Conservation (phyloP, 2,113 vertebrate genomes). For the Lagopus leucura region DNA sequence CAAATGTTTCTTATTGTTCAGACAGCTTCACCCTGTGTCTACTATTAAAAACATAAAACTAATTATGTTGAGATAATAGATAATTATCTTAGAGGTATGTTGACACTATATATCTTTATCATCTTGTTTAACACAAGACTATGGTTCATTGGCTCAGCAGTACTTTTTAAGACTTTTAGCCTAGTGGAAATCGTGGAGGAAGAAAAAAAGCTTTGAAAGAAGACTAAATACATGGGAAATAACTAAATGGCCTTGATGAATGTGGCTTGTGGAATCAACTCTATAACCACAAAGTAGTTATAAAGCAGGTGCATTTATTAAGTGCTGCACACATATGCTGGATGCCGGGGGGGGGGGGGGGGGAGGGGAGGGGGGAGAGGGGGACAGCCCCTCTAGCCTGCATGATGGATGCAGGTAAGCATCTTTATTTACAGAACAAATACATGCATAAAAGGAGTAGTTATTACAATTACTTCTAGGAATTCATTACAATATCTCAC, state of each 20-base stretch:
- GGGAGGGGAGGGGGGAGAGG: too few relatives aligned
- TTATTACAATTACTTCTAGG: too few relatives aligned
- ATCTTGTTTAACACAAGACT: constrained; percentile 37
- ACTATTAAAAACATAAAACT: constrained; percentile 15
- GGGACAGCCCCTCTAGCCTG: too few relatives aligned
- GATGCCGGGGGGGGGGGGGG: too few relatives aligned
- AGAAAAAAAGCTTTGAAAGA: constrained; percentile 28
- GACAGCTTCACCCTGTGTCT: constrained; percentile 6
- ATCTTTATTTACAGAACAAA: too few relatives aligned
- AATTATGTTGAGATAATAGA: constrained; percentile 13
- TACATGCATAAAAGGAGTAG: too few relatives aligned
- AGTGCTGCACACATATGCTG: too few relatives aligned
- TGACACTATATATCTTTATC: constrained; percentile 24
- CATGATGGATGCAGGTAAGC: too few relatives aligned
- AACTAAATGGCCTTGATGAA: background rate
- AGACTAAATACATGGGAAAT: background rate
- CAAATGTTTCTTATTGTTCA: constrained; percentile 5
- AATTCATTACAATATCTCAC: too few relatives aligned
- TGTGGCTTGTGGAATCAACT: too few relatives aligned
- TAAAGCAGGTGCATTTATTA: too few relatives aligned
- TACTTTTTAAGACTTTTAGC: constrained; percentile 2
- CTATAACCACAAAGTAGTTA: too few relatives aligned
- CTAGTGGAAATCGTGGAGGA: constrained; percentile 23
- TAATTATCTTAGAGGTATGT: constrained; percentile 37
- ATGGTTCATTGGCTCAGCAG: constrained; percentile 39